Base-by-base conservation (phyloP, 2,113 vertebrate species). In the Noturus placidus region DNA sequence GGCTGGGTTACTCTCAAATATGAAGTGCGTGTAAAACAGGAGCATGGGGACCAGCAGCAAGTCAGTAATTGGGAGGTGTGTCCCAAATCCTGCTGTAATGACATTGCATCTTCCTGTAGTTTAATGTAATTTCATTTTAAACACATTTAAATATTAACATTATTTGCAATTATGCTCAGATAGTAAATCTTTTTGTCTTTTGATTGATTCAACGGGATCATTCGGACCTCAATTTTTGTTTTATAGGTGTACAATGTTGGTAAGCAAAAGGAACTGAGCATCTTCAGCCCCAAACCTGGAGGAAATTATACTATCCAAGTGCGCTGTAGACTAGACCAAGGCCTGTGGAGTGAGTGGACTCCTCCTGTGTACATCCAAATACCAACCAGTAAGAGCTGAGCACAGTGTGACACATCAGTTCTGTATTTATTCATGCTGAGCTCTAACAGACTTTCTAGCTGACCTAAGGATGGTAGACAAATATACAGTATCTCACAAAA, bases 241-340 rank as follows among this genome's bases (percentile, higher is more conserved):
- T 86, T 83, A 50, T 65, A 99, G 97, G 92, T 80, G 77, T 94
- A 96, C 92, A 92, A 88, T 84, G 94, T 95, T 81, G 96, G 95
- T 1, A 94, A 94, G 70, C 94, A 97, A 91, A 96, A 93, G 65
- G 93, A 96, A 27, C 95, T 93, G 87, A 96, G 92, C 72, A 86
- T 97, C 86, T 95, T 96, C 89, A 95, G 94, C 87, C 92, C 97
- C 86, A 92, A 92, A 84, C 96, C 96, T 0, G 96, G 96, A 85
- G 92, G 90, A 69, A 92, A 90, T 57, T 98, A 97, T 13, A 27
- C 92, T 78, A 92, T 97, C 35, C 95, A 97, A 90, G 96, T 97
- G 81, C 97, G 94, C 80, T 97, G 97, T 89, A 96, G 93, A 80
- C 93, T 97, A 17, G 97, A 98, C 94, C 89, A 94, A 5, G 89